These are phyloP conservation scores for Microctonus aethiopoides DNA, from an alignment of 2,888 invertebrate genomes.

Conservation along the genomic window DNA sequence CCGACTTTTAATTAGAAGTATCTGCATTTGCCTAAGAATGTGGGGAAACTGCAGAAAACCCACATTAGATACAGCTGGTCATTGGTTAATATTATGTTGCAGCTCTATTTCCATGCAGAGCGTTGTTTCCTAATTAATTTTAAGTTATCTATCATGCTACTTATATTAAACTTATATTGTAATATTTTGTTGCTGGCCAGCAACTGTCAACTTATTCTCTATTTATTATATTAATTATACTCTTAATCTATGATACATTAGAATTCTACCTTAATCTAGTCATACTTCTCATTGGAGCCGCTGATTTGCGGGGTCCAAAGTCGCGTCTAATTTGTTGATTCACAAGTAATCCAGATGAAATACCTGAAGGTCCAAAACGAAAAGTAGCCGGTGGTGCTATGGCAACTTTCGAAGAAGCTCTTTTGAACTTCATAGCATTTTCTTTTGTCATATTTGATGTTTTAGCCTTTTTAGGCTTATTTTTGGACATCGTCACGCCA, in stretches of 20 bases:
- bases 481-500: neutral
- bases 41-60: too few relatives aligned
- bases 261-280: slow-evolving; percentile 10
- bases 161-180: too few relatives aligned
- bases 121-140: too few relatives aligned
- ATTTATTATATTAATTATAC: neutral
- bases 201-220: slow-evolving; percentile 4
- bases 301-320: neutral
- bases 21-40: too few relatives aligned
- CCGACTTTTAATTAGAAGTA: too few relatives aligned
- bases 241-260: neutral
- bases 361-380: neutral
- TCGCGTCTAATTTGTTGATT: neutral
- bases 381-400: neutral
- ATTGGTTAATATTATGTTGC: too few relatives aligned
- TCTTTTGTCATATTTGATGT: neutral
- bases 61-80: too few relatives aligned
- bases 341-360: neutral
- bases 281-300: slow-evolving; percentile 1
- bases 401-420: neutral
- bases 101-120: too few relatives aligned
- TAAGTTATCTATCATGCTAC: too few relatives aligned
- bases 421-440: neutral
- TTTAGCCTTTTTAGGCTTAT: neutral
- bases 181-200: neutral